These are phyloP conservation scores for Meiosimyza platycephala DNA, from an alignment of 2,888 invertebrate species.

Conservation along the genomic window DNA sequence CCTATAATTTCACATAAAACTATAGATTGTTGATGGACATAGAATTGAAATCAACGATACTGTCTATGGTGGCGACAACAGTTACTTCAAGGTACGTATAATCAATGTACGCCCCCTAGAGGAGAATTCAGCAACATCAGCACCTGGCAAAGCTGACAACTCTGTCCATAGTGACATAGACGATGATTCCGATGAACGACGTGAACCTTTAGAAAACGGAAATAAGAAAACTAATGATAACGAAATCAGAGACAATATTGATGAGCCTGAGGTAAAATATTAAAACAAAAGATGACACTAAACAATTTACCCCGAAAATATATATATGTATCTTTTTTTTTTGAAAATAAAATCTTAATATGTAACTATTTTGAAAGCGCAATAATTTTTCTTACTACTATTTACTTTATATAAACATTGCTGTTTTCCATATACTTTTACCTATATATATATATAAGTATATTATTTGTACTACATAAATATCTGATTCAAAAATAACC, in stretches of 20 bases:
- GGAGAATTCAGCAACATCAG: constrained; percentile 45
- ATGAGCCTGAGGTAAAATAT: constrained; percentile 65
- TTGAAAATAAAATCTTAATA: constrained; percentile 29
- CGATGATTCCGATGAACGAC: constrained; percentile 54
- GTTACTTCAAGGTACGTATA: constrained; percentile 68
- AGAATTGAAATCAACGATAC: constrained; percentile 71
- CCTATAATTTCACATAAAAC: not conserved
- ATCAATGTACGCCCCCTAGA: constrained; percentile 69
- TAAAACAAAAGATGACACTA: constrained; percentile 33
- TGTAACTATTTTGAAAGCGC: constrained; percentile 19
- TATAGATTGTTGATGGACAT: constrained; percentile 70
- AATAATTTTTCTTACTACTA: constrained; percentile 17
- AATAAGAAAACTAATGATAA: constrained; percentile 57
- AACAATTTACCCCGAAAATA: not conserved
- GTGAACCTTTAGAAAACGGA: constrained; percentile 53
- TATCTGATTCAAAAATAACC: constrained; percentile 6
- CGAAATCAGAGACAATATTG: constrained; percentile 60
- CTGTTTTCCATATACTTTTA: not conserved
- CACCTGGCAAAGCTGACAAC: constrained; percentile 35
- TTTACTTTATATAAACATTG: constrained; percentile 15
- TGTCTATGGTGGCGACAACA: constrained; percentile 67
- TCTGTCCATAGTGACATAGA: constrained; percentile 42
- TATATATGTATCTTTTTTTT: constrained; percentile 12
- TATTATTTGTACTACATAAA: not conserved
- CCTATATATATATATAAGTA: constrained; percentile 1